phyloP scores from a whole-genome alignment of 2,888 invertebrate species.

The Chaetogeoica ovagalla region DNA sequence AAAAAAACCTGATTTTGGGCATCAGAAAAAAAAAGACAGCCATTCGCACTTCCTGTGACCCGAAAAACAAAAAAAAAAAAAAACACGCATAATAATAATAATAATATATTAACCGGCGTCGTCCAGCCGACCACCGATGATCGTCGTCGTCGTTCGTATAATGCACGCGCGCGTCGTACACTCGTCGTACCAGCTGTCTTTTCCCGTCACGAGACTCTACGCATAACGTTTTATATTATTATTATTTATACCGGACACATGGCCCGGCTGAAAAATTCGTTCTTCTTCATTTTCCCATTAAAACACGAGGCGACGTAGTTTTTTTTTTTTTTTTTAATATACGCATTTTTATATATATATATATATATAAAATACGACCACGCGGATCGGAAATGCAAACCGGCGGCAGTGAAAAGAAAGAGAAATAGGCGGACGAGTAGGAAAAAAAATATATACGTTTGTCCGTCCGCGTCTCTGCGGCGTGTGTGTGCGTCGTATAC shows the following conservation, averaged over 20 bases:
- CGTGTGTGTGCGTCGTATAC: too few relatives aligned
- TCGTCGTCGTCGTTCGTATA: slow-evolving; percentile 9
- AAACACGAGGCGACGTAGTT: not conserved
- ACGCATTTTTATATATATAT: too few relatives aligned
- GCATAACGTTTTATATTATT: too few relatives aligned
- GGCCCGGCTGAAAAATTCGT: slow-evolving; percentile 5
- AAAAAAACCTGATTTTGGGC: not conserved
- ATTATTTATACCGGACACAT: slow-evolving; percentile 29
- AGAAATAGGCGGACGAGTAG: too few relatives aligned
- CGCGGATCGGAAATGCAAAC: too few relatives aligned
- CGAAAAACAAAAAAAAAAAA: not conserved
- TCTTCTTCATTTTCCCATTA: not conserved
- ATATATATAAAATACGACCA: too few relatives aligned
- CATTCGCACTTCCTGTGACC: slow-evolving; percentile 32
- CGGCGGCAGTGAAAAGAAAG: too few relatives aligned
- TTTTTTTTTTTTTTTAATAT: too few relatives aligned
- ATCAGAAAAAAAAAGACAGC: not conserved
- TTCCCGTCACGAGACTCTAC: slow-evolving; percentile 22
- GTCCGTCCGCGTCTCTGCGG: too few relatives aligned
- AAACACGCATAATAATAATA: not conserved
- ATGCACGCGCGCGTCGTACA: too few relatives aligned
- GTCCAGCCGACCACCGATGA: not conserved
- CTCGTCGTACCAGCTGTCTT: slow-evolving; percentile 20
- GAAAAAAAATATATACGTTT: too few relatives aligned
- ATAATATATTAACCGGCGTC: not conserved